Evolutionary conservation across 2,113 vertebrate genomes (phyloP), one percentile per base, ranked within the genome.

Genomic region (Campylorhamphus procurvoides): DNA sequence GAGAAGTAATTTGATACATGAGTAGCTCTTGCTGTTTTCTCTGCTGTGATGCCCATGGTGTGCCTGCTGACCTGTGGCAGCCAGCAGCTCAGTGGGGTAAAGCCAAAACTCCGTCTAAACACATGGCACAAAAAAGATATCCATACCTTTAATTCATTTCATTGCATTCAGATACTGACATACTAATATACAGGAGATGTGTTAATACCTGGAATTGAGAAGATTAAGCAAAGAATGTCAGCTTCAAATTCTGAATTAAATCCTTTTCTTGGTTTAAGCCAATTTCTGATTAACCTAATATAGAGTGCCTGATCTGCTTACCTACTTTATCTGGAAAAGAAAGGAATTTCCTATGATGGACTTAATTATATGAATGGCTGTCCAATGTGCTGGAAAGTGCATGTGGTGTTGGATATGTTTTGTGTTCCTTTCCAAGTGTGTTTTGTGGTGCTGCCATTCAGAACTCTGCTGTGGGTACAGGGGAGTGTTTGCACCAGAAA

Each of bases 241-340:
- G 8, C 79, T 81, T 52, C 46, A 68, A 72, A 39, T 89, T 87
- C 64, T 58, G 40, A 92, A 80, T 42, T 31, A 74, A 74, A 89
- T 93, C 49, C 55, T 66, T 89, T 69, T 83, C 66, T 90, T 82
- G 42, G 12, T 67, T 68, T 93, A 89, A 95, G 66, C 53, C 53
- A 69, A 14, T 86, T 92, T 90, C 71, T 72, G 28, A 77, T 94
- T 81, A 68, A 81, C 39, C 47, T 89, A 53, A 58, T 24, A 58
- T 50, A 49, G 73, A 91, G 46, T 2, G 1, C 25, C 73, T 74
- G 73, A 63, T 80, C 44, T 60, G 24, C 80, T 87, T 67, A 29
- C 77, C 62, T 90, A 63, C 69, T 77, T 88, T 71, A 25, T 59
- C 67, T 83, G 5, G 42, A 39, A 50, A 80, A 72, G 24, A 69